Base-by-base conservation (phyloP, 1,140 invertebrate genomes). In the Lucilia sericata region DNA sequence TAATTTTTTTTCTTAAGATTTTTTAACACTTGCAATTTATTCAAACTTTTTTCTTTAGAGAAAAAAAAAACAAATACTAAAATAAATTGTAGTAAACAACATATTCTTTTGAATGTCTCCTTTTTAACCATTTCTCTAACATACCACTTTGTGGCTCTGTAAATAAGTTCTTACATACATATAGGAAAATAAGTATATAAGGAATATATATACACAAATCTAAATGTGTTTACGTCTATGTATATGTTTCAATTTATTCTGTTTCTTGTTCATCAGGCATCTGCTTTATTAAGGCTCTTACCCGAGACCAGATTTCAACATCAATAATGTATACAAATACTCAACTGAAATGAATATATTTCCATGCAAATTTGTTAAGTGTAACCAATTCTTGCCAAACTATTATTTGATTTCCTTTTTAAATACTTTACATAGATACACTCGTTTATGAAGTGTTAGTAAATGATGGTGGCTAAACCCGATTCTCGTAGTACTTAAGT, bases 281-380 rank as follows among this genome's bases (percentile, higher is more conserved):
- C 75, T 60, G 55, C 36, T 78, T 36, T 14, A 47, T 78, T 78
- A 36, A n/a, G 34, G 4, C 75, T 25, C 75, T 42, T 19, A 47
- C 34, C 17, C 12, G 7, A 36, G 30, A 60, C 55, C 14, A 49
- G n/a, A 80, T 49, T 80, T 80, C 19, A 80, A 25, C 76, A 80
- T 80, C 76, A 80, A 80, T 80, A 80, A 80, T 80, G 1, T 80
- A 80, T 21, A 80, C 76, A 49, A 80, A 80, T 80, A 21, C 42
- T 80, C 76, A 49, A 80, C 47, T 80, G 76, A 21, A 80, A 25
- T 80, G 76, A 80, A 80, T 80, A 80, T 80, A 80, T 80, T 80
- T 80, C 75, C 47, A 80, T 80, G 76, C 42, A 21, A 80, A 80
- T 21, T 80, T 80, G 42, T 80, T 49, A 49, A 80, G 25, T 51